Evolutionary conservation across 2,797 vertebrate species (phyloP).

Genomic region (Tapirus indicus): DNA sequence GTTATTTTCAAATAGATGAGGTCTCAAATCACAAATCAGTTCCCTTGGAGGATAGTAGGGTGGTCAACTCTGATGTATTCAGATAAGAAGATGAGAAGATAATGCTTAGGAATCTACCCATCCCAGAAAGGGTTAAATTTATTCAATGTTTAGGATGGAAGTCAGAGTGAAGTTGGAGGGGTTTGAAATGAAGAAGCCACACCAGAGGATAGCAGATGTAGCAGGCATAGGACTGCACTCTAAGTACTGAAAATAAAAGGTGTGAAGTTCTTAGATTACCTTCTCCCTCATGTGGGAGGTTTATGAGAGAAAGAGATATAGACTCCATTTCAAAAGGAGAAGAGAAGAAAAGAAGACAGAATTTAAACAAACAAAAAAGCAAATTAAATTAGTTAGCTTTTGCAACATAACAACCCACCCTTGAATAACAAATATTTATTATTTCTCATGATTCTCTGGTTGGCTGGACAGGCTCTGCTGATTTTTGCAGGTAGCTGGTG

Average conservation of each 20-base stretch:
- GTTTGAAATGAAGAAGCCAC: neutral
- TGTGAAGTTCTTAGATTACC: neutral
- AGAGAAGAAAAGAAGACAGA: neutral
- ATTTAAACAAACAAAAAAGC: neutral
- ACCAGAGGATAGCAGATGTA: neutral
- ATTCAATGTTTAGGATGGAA: neutral
- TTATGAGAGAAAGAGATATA: neutral
- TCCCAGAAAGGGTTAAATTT: neutral
- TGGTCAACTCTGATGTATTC: neutral
- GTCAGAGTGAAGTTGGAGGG: neutral
- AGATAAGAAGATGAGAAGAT: neutral
- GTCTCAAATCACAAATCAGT: neutral
- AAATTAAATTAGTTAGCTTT: neutral
- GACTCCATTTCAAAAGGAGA: neutral
- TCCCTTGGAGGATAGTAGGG: neutral
- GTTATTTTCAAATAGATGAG: neutral
- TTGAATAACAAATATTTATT: neutral
- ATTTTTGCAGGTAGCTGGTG: neutral
- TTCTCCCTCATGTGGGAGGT: neutral
- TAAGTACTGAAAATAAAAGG: neutral
- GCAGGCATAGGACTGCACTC: neutral
- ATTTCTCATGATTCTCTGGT: neutral
- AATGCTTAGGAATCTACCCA: neutral
- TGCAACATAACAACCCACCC: neutral
- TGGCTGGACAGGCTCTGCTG: neutral